A percentile compares a stretch with the other conserved stretches of the same genome.
phyloP scores from a whole-genome alignment of 1,140 invertebrate species.

The Aculops lycopersici region DNA sequence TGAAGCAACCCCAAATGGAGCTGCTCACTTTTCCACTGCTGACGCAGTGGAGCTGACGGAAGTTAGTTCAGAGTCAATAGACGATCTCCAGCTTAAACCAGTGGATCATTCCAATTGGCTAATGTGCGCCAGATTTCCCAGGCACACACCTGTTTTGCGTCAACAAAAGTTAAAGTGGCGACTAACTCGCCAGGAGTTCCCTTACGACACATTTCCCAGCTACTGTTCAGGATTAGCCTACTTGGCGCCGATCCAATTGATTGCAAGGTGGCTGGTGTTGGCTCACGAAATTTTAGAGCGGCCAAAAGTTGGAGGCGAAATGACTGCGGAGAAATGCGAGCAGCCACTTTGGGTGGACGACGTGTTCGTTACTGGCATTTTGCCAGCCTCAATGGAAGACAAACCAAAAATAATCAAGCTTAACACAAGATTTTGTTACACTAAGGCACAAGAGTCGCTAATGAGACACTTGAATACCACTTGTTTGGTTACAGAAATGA shows the following conservation, averaged over 20 bases:
- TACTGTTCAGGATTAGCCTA: slow-evolving; percentile 12
- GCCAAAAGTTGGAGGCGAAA: neutral
- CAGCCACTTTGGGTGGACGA: slow-evolving; percentile 44
- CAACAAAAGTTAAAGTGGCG: slow-evolving; percentile 8
- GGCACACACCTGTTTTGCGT: too few relatives aligned
- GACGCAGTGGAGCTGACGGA: too few relatives aligned
- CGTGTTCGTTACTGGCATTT: slow-evolving; percentile 40
- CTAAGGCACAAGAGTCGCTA: too few relatives aligned
- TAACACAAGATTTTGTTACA: neutral
- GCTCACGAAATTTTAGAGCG: neutral
- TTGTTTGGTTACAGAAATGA: too few relatives aligned
- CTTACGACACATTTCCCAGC: slow-evolving; percentile 7
- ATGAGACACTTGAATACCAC: too few relatives aligned
- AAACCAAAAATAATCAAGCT: neutral
- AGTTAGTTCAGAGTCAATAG: too few relatives aligned
- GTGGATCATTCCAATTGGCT: too few relatives aligned
- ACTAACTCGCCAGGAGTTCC: slow-evolving; percentile 7
- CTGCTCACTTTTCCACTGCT: too few relatives aligned
- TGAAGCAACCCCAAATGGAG: too few relatives aligned
- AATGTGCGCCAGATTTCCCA: too few relatives aligned
- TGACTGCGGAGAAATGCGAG: too few relatives aligned
- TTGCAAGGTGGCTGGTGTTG: slow-evolving; percentile 3
- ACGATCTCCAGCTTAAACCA: too few relatives aligned
- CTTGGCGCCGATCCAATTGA: slow-evolving; percentile 4
- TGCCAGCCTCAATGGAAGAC: slow-evolving; percentile 4